Evolutionary conservation across 2,797 vertebrate genomes (phyloP), one percentile per base, ranked within the genome.

Genomic region (Atherinosoma microstoma): DNA sequence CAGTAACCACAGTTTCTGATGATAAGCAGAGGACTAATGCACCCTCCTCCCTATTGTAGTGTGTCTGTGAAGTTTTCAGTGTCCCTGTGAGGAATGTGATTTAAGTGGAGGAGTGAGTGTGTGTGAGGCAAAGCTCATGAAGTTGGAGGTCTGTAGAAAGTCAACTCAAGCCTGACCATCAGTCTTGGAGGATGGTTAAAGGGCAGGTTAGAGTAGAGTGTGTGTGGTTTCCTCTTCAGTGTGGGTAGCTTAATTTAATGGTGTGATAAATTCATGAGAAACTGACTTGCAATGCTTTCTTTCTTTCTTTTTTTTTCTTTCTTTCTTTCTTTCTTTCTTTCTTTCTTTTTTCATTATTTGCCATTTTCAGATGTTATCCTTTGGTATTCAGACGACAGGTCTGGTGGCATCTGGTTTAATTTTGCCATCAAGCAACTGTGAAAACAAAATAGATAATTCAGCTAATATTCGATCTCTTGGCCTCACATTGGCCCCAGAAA

Each of bases 31-130:
- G 20, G 29, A 64, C 51, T 69, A 64, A 80, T 72, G 73, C 72
- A 70, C 74, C 67, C 59, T 57, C 22, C 30, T 66, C 18, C 15
- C 5, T 53, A 22, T 29, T 69, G 20, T 40, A 18, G 20, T 75
- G 62, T 78, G 38, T 69, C 34, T 58, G 47, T 49, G 47, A 22
- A 11, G 79, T 73, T 65, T 65, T 53, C 64, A 51, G 30, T 71
- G 66, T 81, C 32, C 22, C 27, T 65, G 69, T 70, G 63, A 73
- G 70, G 59, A 84, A 84, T 76, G 60, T 58, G 76, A 82, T 80
- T 78, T 58, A 35, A 64, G 63, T 62, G 68, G 32, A 76, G 47
- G 60, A 68, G 45, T 34, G 59, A 15, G 59, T 36, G 64, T 74
- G 35, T 65, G 57, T 68, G 65, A 51, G 68, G 63, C 49, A 40